phyloP scores from a whole-genome alignment of 1,140 invertebrate species.

The Bombus pascuorum region DNA sequence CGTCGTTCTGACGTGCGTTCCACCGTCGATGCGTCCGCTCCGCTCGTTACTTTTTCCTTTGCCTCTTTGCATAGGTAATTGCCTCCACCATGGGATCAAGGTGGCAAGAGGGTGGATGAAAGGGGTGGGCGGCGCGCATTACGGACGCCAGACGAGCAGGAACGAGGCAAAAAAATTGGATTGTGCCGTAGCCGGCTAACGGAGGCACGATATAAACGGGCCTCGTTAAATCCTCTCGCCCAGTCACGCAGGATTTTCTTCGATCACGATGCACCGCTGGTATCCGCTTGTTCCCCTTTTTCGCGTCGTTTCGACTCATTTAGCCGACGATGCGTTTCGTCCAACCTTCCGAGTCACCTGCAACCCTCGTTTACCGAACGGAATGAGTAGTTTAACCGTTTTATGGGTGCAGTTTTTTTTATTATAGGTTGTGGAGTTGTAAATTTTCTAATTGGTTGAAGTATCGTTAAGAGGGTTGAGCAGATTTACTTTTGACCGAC shows the following conservation, averaged over 20 bases:
- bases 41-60: constrained; percentile 68
- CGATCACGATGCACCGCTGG: constrained; percentile 35
- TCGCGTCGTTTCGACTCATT: not conserved
- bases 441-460: not conserved
- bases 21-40: constrained; percentile 57
- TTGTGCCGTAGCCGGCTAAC: constrained; percentile 52
- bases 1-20: constrained; percentile 36
- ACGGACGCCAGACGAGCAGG: constrained; percentile 31
- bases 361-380: not conserved
- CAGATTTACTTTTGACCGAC: not conserved
- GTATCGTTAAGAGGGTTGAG: not conserved
- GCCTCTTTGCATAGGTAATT: constrained; percentile 72
- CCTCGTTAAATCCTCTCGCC: constrained; percentile 67
- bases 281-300: not conserved
- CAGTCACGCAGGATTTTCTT: constrained; percentile 66
- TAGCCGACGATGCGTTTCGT: not conserved
- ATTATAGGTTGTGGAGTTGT: not conserved
- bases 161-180: constrained; percentile 63
- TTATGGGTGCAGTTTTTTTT: not conserved
- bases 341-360: not conserved
- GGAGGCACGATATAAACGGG: constrained; percentile 62
- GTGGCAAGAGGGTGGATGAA: constrained; percentile 57
- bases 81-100: constrained; percentile 58
- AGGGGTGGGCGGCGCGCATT: constrained; percentile 63
- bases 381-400: not conserved